Evolutionary conservation across 2,888 invertebrate genomes (phyloP).

Genomic region (Unio delphinus): DNA sequence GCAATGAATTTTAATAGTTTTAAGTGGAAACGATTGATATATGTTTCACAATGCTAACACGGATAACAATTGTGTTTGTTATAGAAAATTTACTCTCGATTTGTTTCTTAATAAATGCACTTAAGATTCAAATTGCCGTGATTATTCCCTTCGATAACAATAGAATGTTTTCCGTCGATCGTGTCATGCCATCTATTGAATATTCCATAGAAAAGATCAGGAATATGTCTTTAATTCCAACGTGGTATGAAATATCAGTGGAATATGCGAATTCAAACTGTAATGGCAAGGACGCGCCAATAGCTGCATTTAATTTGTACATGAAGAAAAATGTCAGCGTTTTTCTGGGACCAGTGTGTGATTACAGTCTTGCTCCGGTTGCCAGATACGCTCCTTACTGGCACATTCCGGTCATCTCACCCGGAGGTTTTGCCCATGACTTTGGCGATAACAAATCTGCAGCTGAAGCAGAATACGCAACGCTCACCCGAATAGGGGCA

Average conservation of each 20-base stretch:
- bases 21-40: too few relatives aligned
- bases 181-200: slow-evolving; percentile 48
- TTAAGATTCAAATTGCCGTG: slow-evolving; percentile 13
- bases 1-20: too few relatives aligned
- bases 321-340: slow-evolving; percentile 46
- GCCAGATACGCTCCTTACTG: slow-evolving; percentile 90
- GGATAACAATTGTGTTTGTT: too few relatives aligned
- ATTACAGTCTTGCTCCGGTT: slow-evolving; percentile 87
- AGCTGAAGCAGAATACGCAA: slow-evolving; percentile 31
- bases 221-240: slow-evolving; percentile 21
- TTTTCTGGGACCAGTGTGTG: slow-evolving; percentile 67
- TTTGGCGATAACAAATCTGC: slow-evolving; percentile 52
- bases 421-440: slow-evolving; percentile 67
- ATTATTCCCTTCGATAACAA: slow-evolving; percentile 19
- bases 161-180: slow-evolving; percentile 45
- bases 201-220: slow-evolving; percentile 43
- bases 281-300: slow-evolving; percentile 49
- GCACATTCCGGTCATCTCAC: slow-evolving; percentile 91
- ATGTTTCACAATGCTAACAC: too few relatives aligned
- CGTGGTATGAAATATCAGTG: slow-evolving; percentile 26
- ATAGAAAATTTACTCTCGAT: too few relatives aligned
- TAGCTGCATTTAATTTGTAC: slow-evolving; percentile 59
- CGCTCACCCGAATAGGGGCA: slow-evolving; percentile 55
- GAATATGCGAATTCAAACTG: slow-evolving; percentile 58
- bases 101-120: too few relatives aligned